phyloP scores from a whole-genome alignment of 2,797 vertebrate species.

The Gymnothorax reevesii region DNA sequence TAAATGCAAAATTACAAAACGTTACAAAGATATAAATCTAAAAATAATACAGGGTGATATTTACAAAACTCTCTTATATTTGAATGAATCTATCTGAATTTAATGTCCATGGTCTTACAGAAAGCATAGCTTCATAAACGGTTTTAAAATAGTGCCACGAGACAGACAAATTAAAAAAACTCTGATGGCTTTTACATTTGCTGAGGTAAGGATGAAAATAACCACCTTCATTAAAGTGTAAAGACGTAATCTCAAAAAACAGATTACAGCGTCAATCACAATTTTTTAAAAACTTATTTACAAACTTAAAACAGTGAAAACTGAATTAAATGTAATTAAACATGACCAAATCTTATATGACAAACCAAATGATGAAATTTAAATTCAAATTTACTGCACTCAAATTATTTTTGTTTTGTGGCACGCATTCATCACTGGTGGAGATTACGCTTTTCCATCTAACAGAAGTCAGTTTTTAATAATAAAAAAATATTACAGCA shows the following conservation, averaged over 20 bases:
- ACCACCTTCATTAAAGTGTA: neutral
- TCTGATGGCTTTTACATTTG: neutral
- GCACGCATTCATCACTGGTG: too few species aligned
- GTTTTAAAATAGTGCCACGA: too few species aligned
- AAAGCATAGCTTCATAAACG: neutral
- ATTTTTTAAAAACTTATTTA: neutral
- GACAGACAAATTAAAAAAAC: neutral
- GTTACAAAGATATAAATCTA: neutral
- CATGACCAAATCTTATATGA: too few species aligned
- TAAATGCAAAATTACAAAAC: constrained; percentile 37
- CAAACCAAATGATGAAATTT: too few species aligned
- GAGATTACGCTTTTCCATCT: neutral
- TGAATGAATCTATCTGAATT: constrained; percentile 37
- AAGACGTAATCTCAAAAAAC: neutral
- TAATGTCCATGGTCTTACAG: constrained; percentile 29
- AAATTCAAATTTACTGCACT: too few species aligned
- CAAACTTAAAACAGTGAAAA: too few species aligned
- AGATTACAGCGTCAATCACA: neutral
- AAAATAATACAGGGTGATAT: constrained; percentile 32
- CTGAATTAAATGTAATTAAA: too few species aligned
- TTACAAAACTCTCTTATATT: constrained; percentile 22
- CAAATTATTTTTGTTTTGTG: too few species aligned
- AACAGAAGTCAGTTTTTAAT: constrained; percentile 18
- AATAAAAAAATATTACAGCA: constrained; percentile 18
- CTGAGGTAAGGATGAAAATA: neutral